A percentile compares a stretch with the other conserved stretches of the same genome.
phyloP scores from a whole-genome alignment of 2,113 vertebrate genomes.

The Camelus bactrianus region DNA sequence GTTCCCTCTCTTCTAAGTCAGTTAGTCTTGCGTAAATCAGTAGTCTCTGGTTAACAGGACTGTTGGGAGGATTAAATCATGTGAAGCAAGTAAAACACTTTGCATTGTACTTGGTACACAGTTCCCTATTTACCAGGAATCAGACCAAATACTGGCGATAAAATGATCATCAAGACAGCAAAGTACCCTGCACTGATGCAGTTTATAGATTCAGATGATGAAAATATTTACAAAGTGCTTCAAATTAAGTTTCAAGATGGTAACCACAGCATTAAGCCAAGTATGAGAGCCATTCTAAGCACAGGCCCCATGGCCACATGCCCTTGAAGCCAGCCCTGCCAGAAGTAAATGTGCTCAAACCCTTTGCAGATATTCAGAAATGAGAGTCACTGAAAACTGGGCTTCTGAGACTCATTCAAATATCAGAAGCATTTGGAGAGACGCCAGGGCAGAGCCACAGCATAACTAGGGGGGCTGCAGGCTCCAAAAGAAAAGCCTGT shows the following conservation, averaged over 20 bases:
- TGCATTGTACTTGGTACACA: background rate
- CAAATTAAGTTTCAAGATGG: background rate
- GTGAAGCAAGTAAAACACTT: background rate
- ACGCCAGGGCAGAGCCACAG: background rate
- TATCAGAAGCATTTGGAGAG: background rate
- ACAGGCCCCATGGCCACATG: rapidly evolving
- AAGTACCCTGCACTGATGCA: background rate
- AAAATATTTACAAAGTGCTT: background rate
- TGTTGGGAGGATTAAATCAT: background rate
- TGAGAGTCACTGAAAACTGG: background rate
- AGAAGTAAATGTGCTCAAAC: background rate
- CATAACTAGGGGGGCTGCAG: background rate
- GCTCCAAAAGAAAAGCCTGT: background rate
- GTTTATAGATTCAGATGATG: background rate
- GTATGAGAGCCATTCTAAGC: background rate
- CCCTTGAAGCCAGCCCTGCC: background rate
- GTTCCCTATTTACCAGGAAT: background rate
- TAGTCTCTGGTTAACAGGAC: background rate
- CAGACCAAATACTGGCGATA: background rate
- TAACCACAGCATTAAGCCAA: background rate
- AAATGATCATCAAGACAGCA: background rate
- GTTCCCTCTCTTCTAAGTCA: background rate
- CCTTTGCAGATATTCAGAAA: background rate
- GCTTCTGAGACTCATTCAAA: background rate
- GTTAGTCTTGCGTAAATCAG: background rate